A percentile compares a stretch with the other conserved stretches of the same genome.
Conservation (phyloP, 2,113 vertebrate species). For the Dicerorhinus sumatrensis region DNA sequence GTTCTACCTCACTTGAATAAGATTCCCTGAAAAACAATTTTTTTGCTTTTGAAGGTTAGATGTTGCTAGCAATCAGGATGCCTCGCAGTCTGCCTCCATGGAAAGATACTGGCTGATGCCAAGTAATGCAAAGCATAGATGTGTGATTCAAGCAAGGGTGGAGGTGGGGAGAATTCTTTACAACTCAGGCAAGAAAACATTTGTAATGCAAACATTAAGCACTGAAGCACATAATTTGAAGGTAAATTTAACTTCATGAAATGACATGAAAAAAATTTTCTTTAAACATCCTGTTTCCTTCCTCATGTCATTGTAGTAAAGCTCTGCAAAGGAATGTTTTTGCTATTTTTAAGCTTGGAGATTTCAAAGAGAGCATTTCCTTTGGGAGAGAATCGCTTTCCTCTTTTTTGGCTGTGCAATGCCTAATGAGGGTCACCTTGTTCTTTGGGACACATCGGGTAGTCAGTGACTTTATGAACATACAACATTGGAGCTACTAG, state of each 20-base stretch:
- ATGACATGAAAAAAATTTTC: not conserved
- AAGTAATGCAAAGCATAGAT: not conserved
- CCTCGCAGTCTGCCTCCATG: not conserved
- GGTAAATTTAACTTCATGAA: constrained; percentile 46
- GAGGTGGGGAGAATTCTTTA: not conserved
- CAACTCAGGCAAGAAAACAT: not conserved
- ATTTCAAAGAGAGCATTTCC: not conserved
- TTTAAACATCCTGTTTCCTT: constrained; percentile 32
- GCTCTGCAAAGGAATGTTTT: not conserved
- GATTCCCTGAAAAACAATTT: not conserved
- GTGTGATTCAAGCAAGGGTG: not conserved
- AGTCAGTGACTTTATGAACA: not conserved
- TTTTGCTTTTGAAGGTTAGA: not conserved
- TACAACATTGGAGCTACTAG: not conserved
- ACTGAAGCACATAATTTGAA: not conserved
- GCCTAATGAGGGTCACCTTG: not conserved
- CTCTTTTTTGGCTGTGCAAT: not conserved
- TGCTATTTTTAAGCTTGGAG: not conserved
- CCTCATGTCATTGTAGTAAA: not conserved
- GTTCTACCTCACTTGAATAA: constrained; percentile 40
- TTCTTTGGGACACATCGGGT: not conserved
- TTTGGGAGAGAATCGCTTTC: not conserved
- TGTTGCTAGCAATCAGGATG: constrained; percentile 8
- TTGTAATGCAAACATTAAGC: not conserved
- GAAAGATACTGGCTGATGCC: not conserved